phyloP scores from a whole-genome alignment of 2,113 vertebrate genomes.

The Plecotus auritus region DNA sequence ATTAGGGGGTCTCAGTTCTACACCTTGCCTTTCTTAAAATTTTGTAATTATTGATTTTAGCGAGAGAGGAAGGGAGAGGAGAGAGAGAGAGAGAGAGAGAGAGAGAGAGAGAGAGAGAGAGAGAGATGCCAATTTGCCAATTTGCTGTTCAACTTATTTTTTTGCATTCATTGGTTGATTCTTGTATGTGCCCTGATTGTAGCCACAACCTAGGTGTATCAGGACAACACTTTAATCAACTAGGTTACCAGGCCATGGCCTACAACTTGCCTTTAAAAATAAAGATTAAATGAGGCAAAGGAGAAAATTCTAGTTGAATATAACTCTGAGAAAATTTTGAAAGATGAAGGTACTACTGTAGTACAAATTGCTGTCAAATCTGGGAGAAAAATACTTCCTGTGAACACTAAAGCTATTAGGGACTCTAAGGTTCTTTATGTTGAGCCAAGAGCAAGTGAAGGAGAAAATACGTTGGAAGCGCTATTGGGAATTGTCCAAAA shows the following conservation, averaged over 20 bases:
- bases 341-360: neutral
- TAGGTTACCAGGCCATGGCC: neutral
- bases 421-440: neutral
- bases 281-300: neutral
- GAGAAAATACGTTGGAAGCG: neutral
- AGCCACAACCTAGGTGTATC: neutral
- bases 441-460: neutral
- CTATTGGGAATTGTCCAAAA: neutral
- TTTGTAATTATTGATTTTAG: neutral
- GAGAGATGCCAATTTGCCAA: neutral
- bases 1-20: neutral
- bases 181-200: neutral
- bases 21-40: neutral
- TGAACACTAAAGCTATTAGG: neutral
- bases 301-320: neutral
- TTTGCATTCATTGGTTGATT: neutral
- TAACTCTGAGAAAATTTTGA: neutral
- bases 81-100: no score
- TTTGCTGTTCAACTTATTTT: neutral
- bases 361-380: neutral
- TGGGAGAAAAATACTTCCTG: neutral
- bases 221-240: neutral
- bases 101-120: no score
- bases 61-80: no score
- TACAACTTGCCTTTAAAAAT: neutral